A percentile compares a stretch with the other conserved stretches of the same genome.
phyloP scores from a whole-genome alignment of 2,113 vertebrate species.

The Leptobrachium leishanense region DNA sequence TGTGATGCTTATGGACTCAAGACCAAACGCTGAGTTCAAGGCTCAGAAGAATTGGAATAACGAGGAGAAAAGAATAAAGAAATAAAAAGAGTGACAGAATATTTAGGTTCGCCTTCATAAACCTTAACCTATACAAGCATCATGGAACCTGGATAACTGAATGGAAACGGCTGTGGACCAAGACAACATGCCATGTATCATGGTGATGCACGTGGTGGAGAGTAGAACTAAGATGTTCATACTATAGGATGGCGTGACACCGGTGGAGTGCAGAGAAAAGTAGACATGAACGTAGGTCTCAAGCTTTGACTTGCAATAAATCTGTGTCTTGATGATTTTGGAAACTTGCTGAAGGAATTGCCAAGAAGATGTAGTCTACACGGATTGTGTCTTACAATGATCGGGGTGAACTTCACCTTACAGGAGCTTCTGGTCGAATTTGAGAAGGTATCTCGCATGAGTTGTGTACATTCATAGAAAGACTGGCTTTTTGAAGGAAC shows the following conservation, averaged over 20 bases:
- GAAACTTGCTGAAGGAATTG: conserved; percentile 58
- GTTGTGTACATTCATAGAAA: no score
- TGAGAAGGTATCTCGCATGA: conserved; percentile 83
- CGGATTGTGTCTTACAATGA: conserved; percentile 78
- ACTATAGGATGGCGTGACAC: conserved; percentile 47
- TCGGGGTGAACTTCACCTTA: conserved; percentile 90
- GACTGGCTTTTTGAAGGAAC: no score
- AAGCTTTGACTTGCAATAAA: conserved; percentile 54
- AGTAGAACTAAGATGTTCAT: conserved; percentile 52
- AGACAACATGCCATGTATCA: conserved; percentile 35
- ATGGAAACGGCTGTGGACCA: conserved; percentile 35
- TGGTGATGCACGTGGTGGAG: conserved; percentile 35
- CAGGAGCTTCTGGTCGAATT: conserved; percentile 85
- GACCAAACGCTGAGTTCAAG: conserved; percentile 62
- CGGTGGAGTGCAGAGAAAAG: conserved; percentile 53
- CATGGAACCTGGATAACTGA: conserved; percentile 54
- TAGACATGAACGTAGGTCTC: conserved; percentile 51
- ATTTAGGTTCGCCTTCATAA: no score
- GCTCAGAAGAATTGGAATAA: conserved; percentile 57
- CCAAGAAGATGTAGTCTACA: conserved; percentile 69
- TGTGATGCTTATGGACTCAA: conserved; percentile 67
- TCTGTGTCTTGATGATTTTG: conserved; percentile 49
- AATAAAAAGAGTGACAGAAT: conserved; percentile 26
- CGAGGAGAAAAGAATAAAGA: conserved; percentile 57
- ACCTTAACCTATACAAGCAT: conserved; percentile 32